Conservation (phyloP, 2,797 vertebrate species). For the Mormyrus proboscirostris region DNA sequence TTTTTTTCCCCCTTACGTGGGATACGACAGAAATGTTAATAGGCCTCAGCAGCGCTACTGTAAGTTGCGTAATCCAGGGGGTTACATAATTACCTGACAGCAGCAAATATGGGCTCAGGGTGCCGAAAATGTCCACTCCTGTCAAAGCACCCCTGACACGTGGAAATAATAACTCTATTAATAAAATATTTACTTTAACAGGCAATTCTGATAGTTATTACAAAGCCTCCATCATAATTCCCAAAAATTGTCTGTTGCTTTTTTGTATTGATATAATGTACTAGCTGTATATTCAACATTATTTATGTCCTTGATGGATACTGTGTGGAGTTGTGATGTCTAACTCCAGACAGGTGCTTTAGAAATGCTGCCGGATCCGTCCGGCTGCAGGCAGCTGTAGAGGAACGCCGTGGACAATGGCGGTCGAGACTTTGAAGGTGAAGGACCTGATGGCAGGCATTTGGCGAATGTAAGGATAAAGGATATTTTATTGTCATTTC, state of each 20-base stretch:
- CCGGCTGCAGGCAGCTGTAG: not conserved
- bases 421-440: not conserved
- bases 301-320: not conserved
- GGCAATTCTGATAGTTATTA: not conserved
- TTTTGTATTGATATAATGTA: not conserved
- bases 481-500: not conserved
- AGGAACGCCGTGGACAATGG: not conserved
- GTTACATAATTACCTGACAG: constrained; percentile 18
- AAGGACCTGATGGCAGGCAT: not conserved
- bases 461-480: not conserved
- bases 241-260: not conserved
- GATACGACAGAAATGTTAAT: constrained; percentile 11
- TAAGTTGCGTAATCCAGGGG: constrained; percentile 3
- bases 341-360: not conserved
- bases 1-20: constrained; percentile 8
- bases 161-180: not conserved
- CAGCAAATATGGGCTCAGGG: not conserved
- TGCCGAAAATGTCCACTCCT: not conserved
- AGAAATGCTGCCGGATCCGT: not conserved
- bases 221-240: not conserved
- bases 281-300: not conserved
- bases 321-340: not conserved
- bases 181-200: constrained; percentile 7
- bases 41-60: not conserved
- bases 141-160: not conserved